A percentile compares a stretch with the other conserved stretches of the same genome.
Evolutionary conservation across 2,888 invertebrate species (phyloP).

Genomic region (Lamellibrachia columna): DNA sequence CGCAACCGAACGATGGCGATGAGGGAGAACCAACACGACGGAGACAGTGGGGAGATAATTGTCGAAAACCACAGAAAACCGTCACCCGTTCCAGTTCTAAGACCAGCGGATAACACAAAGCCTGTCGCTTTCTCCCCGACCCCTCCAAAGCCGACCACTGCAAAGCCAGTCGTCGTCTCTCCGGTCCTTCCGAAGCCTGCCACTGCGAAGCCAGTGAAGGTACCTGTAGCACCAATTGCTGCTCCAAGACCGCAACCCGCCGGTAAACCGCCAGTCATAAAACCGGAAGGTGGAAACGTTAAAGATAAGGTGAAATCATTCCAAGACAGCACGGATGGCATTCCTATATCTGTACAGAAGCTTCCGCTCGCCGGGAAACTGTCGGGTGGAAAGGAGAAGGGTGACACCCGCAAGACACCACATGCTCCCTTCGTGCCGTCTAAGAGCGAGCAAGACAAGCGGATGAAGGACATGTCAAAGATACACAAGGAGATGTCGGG

Average conservation of each 20-base stretch:
- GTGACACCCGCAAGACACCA: background rate
- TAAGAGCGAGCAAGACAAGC: background rate
- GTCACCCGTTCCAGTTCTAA: background rate
- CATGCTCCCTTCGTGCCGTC: background rate
- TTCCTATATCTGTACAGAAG: background rate
- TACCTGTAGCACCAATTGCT: background rate
- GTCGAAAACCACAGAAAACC: background rate
- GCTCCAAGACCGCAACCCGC: background rate
- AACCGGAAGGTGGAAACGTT: background rate
- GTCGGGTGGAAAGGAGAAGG: background rate
- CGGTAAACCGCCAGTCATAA: background rate
- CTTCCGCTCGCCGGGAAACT: background rate
- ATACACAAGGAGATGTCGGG: background rate
- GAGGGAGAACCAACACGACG: background rate
- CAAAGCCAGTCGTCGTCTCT: background rate
- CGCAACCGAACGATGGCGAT: conserved; percentile 10
- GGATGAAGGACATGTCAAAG: background rate
- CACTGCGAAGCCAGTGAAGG: background rate
- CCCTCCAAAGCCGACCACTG: background rate
- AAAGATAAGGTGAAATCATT: background rate
- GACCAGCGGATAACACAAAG: background rate
- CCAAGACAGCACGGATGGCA: background rate
- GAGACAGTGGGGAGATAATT: background rate
- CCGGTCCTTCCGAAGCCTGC: background rate
- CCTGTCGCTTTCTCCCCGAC: background rate